Conservation (phyloP, 2,888 invertebrate genomes). For the Atethmia centrago region DNA sequence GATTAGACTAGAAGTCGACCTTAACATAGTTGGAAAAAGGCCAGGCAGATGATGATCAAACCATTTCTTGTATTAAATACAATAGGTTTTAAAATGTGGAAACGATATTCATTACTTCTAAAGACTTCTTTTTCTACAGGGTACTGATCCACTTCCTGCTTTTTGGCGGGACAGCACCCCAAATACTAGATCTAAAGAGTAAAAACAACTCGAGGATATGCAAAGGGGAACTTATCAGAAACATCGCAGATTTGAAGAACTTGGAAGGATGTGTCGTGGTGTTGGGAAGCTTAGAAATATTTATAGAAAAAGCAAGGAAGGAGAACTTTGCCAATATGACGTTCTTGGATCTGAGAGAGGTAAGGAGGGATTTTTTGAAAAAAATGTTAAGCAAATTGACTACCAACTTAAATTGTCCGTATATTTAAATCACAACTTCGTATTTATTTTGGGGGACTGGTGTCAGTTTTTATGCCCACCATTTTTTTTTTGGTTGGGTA, state of each 20-base stretch:
- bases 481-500: no score
- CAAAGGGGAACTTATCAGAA: constrained; percentile 47
- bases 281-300: constrained; percentile 94
- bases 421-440: not conserved
- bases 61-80: no score
- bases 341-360: constrained; percentile 94
- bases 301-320: constrained; percentile 90
- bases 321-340: constrained; percentile 87
- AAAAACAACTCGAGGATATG: constrained; percentile 53
- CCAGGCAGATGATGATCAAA: no score
- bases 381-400: not conserved
- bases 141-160: constrained; percentile 21
- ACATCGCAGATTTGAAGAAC: constrained; percentile 13
- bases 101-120: not conserved
- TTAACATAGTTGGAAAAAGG: no score
- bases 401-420: not conserved
- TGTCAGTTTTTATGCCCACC: no score
- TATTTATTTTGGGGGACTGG: no score
- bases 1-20: no score
- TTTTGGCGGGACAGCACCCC: constrained; percentile 36
- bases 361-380: constrained; percentile 46
- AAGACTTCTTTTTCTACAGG: constrained; percentile 19
- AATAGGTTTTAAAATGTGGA: not conserved
- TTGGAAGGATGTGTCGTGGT: constrained; percentile 91
- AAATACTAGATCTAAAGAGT: constrained; percentile 50